Percentiles rank a stretch among this genome's conserved stretches.
Evolutionary conservation across 2,113 vertebrate genomes (phyloP).

Genomic region (Nicator chloris): DNA sequence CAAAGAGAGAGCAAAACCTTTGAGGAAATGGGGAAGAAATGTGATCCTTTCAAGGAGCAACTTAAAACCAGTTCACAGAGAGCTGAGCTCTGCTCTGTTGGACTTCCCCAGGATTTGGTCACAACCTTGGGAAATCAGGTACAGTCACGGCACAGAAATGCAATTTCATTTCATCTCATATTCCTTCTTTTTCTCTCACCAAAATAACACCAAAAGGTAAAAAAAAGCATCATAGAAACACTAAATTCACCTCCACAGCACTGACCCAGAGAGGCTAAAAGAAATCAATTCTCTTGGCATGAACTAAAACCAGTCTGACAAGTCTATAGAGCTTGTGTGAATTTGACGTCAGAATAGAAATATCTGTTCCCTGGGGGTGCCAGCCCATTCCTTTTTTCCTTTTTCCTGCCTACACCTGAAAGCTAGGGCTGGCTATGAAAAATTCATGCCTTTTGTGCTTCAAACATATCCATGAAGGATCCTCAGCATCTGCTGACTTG

Average conservation of each 20-base stretch:
- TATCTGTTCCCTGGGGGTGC: neutral
- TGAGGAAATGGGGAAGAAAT: neutral
- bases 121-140: neutral
- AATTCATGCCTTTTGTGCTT: conserved; percentile 50
- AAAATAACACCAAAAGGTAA: neutral
- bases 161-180: neutral
- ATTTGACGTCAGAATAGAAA: conserved; percentile 31
- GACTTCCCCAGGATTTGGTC: neutral
- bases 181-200: neutral
- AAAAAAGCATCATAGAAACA: neutral
- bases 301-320: conserved; percentile 4
- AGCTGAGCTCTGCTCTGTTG: neutral
- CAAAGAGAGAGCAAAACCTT: conserved; percentile 23
- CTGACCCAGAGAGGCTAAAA: neutral
- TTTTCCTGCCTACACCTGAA: neutral
- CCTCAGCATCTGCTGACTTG: conserved; percentile 53
- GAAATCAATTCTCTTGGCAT: neutral
- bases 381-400: neutral
- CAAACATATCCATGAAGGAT: conserved; percentile 3
- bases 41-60: neutral
- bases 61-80: neutral
- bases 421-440: conserved; percentile 56
- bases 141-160: neutral
- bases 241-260: neutral
- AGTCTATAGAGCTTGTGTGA: neutral